These are phyloP conservation scores for Steinernema feltiae DNA, from an alignment of 1,140 invertebrate genomes.

Conservation along the genomic window DNA sequence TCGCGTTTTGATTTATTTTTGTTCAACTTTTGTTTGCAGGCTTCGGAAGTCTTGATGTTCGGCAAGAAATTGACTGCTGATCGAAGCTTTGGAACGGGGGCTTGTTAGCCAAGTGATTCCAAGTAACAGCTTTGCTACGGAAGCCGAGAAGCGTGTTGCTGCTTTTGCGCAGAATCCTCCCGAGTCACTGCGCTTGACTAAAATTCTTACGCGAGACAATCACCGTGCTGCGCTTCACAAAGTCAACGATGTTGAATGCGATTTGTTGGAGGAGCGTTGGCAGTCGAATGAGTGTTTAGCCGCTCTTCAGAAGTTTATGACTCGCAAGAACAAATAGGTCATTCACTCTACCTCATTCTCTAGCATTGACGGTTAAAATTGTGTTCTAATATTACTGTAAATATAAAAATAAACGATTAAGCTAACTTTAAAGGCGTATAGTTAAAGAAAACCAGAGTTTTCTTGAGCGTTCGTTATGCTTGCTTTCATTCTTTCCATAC, in stretches of 20 bases:
- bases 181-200: constrained; percentile 64
- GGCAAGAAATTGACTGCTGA: constrained; percentile 71
- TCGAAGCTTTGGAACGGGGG: constrained; percentile 69
- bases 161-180: constrained; percentile 36
- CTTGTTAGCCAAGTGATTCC: constrained; percentile 70
- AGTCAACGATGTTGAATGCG: constrained; percentile 64
- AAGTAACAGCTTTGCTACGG: constrained; percentile 62
- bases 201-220: constrained; percentile 61
- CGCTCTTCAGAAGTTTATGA: constrained; percentile 63
- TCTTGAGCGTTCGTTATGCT: no score
- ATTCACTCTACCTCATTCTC: no score
- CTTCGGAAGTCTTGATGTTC: constrained; percentile 73
- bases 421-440: no score
- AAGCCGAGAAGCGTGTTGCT: constrained; percentile 60
- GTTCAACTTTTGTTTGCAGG: constrained; percentile 61
- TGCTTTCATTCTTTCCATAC: no score
- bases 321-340: constrained; percentile 43
- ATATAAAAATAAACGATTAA: no score
- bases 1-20: no score
- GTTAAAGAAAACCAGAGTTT: no score
- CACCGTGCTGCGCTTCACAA: constrained; percentile 61
- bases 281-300: constrained; percentile 65
- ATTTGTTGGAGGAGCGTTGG: constrained; percentile 64
- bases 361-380: no score
- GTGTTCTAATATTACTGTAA: no score